Base-by-base conservation (phyloP, 2,113 vertebrate genomes). In the Elanus axillaris region DNA sequence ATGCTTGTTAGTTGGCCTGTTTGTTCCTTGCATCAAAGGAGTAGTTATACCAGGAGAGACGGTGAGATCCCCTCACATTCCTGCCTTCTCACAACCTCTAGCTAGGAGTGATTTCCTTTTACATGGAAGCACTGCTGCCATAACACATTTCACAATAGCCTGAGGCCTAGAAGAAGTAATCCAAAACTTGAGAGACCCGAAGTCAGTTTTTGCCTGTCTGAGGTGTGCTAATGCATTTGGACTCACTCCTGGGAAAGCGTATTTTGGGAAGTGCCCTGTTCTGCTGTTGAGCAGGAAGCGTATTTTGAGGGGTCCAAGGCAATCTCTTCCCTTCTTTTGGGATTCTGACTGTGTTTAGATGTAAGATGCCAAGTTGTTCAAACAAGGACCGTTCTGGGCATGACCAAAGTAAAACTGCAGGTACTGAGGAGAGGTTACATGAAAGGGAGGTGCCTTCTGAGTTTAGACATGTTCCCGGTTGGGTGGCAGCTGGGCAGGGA, bases 381-480 rank as follows among this genome's bases (percentile, higher is more conserved):
- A 94, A 62, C 58, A 66, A 91, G 20, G 71, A 62, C 88, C 72
- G 66, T 76, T 96, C 96, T 86, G 78, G 92, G 90, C 96, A 94
- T 17, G 93, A 91, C 66, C 42, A 45, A 93, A 87, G 34, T 40
- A 64, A 76, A 95, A 76, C 36, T 29, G 29, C 53, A 88, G 62
- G 71, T 86, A 55, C n/a, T 58, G 66, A 72, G 58, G 78, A 53
- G 58, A 86, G 42, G 45, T 93, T 94, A 55, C 3, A 5, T 0
- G 78, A 88, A 90, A 93, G 85, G 96, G 93, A 94, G 90, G 85
- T 69, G 74, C 77, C 77, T 90, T 88, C 66, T 93, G 66, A 60
- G 94, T 97, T 97, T 32, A 88, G 84, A 95, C 96, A 93, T 93
- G 96, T 95, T 93, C 40, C 67, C 56, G 3, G 78, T 56, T 88